These are phyloP conservation scores for Pangasianodon hypophthalmus DNA, from an alignment of 2,113 vertebrate genomes.

Conservation along the genomic window DNA sequence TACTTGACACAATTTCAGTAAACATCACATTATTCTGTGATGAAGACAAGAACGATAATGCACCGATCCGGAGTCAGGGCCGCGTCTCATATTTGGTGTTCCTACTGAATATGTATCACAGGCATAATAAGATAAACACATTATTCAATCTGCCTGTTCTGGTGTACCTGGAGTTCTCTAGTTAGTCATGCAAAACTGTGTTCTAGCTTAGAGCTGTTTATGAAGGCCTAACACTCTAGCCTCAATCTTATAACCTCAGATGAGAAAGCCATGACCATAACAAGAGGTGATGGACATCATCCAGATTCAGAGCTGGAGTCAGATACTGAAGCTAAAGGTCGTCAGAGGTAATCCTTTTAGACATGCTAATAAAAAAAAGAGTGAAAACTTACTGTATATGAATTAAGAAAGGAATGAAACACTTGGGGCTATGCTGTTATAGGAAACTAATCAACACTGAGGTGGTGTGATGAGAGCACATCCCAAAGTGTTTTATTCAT, in stretches of 20 bases:
- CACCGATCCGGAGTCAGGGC: constrained; percentile 67
- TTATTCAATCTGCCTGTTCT: constrained; percentile 70
- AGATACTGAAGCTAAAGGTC: not conserved
- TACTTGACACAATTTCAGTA: constrained; percentile 75
- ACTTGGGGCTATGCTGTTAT: not conserved
- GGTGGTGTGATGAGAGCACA: not conserved
- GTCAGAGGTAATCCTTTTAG: not conserved
- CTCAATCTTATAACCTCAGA: not conserved
- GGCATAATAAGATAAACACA: constrained; percentile 68
- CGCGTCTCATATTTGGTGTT: constrained; percentile 69
- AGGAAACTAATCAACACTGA: not conserved
- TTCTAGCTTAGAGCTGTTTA: constrained; percentile 47
- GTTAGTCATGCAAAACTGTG: constrained; percentile 60
- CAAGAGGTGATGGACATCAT: not conserved
- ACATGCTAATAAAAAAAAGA: not conserved
- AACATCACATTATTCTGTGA: constrained; percentile 73
- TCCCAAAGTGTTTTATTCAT: not conserved
- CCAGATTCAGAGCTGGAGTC: not conserved
- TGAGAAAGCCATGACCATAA: not conserved
- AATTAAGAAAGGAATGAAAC: not conserved
- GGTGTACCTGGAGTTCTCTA: constrained; percentile 61
- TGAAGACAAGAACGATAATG: constrained; percentile 70
- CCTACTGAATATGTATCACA: constrained; percentile 73
- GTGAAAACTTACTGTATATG: not conserved
- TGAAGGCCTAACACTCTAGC: not conserved